Evolutionary conservation across 2,888 invertebrate species (phyloP).

Genomic region (Ochropleura leucogaster): DNA sequence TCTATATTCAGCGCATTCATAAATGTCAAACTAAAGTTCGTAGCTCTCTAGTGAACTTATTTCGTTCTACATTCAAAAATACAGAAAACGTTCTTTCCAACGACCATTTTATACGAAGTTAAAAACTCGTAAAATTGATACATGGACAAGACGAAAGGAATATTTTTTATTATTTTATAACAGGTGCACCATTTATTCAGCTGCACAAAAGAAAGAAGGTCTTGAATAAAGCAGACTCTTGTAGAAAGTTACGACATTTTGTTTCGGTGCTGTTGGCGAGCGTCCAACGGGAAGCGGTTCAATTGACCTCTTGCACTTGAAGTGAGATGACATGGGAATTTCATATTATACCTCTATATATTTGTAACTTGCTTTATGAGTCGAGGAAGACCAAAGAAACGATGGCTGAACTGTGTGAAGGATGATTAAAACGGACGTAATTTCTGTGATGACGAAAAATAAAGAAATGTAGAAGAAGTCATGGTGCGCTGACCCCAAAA

Average conservation of each 20-base stretch:
- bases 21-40: neutral
- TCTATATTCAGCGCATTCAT: neutral
- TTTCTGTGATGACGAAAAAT: neutral
- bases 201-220: conserved; percentile 26
- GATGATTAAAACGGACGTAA: neutral
- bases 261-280: conserved; percentile 42
- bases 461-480: neutral
- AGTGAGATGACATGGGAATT: conserved; percentile 28
- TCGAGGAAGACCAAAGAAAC: neutral
- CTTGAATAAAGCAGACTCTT: conserved; percentile 18
- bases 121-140: conserved; percentile 38
- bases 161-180: conserved; percentile 14
- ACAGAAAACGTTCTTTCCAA: conserved; percentile 6
- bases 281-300: conserved; percentile 35
- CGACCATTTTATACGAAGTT: neutral
- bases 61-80: neutral
- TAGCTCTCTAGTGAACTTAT: conserved; percentile 4
- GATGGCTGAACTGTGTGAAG: neutral
- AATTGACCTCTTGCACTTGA: conserved; percentile 48
- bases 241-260: conserved; percentile 43
- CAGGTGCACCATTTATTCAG: conserved; percentile 45
- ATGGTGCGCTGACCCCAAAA: neutral
- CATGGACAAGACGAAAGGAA: conserved; percentile 16
- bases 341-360: conserved; percentile 26
- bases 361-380: neutral